Evolutionary conservation across 2,797 vertebrate genomes (phyloP).

Genomic region (Australoheros facetus): DNA sequence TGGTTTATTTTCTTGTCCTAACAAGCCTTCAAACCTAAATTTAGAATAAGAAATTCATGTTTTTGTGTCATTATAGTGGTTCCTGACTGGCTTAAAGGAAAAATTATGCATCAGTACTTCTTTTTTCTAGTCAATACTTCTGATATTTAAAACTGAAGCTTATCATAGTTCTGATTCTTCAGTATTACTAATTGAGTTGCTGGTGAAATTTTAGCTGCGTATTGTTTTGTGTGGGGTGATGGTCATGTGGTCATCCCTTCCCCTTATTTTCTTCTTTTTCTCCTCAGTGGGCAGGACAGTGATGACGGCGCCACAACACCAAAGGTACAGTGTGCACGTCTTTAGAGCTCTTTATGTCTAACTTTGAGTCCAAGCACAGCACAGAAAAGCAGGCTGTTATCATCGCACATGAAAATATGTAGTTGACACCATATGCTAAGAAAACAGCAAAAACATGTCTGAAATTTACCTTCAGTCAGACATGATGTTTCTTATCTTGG

Average conservation of each 20-base stretch:
- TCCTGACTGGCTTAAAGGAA: background rate
- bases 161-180: background rate
- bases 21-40: background rate
- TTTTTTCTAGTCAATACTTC: too few relatives aligned
- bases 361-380: fast-evolving
- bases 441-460: too few relatives aligned
- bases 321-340: slow-evolving; percentile 77
- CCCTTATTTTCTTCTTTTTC: background rate
- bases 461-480: background rate
- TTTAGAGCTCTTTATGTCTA: background rate
- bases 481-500: background rate
- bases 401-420: background rate
- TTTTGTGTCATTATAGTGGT: background rate
- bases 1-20: background rate
- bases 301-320: slow-evolving; percentile 79
- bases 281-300: slow-evolving; percentile 84
- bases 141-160: background rate
- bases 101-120: too few relatives aligned
- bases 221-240: background rate
- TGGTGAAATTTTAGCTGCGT: background rate
- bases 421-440: background rate
- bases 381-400: slow-evolving; percentile 1
- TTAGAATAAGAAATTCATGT: background rate
- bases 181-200: too few relatives aligned
- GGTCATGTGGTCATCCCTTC: background rate